These are phyloP conservation scores for Catharus bicknelli DNA, from an alignment of 2,113 vertebrate genomes.

Conservation along the genomic window DNA sequence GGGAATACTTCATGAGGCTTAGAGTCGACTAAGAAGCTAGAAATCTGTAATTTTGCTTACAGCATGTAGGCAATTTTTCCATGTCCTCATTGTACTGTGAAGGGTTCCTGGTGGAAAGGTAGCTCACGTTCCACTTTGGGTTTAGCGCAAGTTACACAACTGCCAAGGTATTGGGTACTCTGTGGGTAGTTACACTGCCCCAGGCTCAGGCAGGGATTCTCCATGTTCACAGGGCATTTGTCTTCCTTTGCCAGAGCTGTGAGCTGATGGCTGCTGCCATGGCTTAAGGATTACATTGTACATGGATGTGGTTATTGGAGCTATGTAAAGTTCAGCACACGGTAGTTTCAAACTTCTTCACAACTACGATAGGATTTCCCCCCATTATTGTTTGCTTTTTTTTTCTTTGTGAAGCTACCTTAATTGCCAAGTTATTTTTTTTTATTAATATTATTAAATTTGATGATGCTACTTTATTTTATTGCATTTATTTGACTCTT, in stretches of 20 bases:
- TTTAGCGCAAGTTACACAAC: background rate
- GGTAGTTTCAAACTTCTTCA: background rate
- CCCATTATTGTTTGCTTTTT: background rate
- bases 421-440: background rate
- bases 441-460: background rate
- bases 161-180: background rate
- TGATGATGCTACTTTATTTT: background rate
- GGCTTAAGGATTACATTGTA: background rate
- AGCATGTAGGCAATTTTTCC: fast-evolving
- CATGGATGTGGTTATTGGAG: background rate
- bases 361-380: background rate
- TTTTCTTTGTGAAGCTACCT: background rate
- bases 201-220: background rate
- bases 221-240: background rate
- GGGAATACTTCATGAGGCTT: background rate
- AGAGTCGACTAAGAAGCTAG: background rate
- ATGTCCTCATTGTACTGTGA: background rate
- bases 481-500: background rate
- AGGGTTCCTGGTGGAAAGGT: background rate
- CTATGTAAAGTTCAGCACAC: background rate
- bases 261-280: background rate
- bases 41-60: background rate
- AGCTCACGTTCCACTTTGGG: background rate
- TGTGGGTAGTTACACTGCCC: background rate
- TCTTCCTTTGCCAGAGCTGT: background rate